Conservation (phyloP, 2,888 invertebrate species). For the Acanthosepion esculentum region DNA sequence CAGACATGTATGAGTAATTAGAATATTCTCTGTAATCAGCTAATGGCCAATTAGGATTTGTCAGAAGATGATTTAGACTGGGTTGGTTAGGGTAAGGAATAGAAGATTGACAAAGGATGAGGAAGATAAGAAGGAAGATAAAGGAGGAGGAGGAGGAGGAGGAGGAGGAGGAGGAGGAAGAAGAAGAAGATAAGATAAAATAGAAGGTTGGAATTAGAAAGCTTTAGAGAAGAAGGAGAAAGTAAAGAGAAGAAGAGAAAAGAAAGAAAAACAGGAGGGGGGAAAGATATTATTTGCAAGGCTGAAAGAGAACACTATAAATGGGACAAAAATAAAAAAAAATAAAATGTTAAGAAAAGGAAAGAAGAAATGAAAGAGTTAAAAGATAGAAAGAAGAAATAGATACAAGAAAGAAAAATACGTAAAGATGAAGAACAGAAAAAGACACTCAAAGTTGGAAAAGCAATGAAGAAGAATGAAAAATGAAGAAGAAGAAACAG, state of each 20-base stretch:
- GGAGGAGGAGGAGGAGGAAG: not conserved
- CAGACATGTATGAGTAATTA: slow-evolving; percentile 18
- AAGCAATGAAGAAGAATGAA: not conserved
- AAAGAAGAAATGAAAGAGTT: not conserved
- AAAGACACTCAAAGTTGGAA: not conserved
- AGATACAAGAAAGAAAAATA: not conserved
- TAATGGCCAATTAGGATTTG: slow-evolving; percentile 33
- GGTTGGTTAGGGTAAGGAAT: not conserved
- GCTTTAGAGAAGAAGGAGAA: not conserved
- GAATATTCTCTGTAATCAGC: slow-evolving; percentile 33
- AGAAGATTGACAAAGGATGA: not conserved
- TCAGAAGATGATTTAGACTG: not conserved
- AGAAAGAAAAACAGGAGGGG: not conserved
- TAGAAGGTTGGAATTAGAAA: not conserved
- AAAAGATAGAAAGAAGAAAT: not conserved
- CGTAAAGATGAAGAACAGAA: not conserved
- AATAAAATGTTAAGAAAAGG: not conserved
- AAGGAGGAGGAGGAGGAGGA: not conserved
- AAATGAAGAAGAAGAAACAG: not conserved
- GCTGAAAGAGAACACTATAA: not conserved
- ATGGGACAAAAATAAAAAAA: not conserved
- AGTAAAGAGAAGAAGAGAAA: not conserved
- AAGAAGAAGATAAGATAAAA: not conserved
- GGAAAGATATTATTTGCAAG: too few species aligned
- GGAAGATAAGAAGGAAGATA: not conserved